Conservation (phyloP, 2,113 vertebrate genomes). For the Ramphastos sulfuratus region DNA sequence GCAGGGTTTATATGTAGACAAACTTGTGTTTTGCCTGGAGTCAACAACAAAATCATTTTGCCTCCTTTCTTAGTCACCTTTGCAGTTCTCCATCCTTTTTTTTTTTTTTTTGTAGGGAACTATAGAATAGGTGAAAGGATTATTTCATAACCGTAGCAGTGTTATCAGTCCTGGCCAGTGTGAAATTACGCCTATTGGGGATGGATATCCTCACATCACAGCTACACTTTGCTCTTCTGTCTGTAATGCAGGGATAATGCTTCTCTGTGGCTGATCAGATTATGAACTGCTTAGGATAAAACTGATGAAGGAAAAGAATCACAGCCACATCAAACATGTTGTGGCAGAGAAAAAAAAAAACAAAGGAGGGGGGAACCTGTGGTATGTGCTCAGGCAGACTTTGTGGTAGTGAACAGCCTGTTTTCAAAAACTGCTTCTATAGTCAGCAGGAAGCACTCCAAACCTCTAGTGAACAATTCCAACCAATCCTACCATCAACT, state of each 20-base stretch:
- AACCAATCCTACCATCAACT: background rate
- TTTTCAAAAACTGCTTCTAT: background rate
- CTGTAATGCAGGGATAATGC: background rate
- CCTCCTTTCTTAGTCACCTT: background rate
- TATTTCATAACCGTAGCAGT: background rate
- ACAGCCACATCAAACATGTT: rapidly evolving
- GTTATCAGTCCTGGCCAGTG: background rate
- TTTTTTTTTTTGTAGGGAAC: background rate
- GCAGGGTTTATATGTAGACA: background rate
- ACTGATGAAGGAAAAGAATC: background rate
- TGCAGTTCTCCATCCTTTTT: background rate
- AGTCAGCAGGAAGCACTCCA: background rate
- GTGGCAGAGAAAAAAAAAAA: background rate
- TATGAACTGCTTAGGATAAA: background rate
- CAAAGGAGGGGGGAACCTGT: background rate
- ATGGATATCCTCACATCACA: rapidly evolving
- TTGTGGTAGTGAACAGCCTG: background rate
- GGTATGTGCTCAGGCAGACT: background rate
- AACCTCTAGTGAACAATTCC: background rate
- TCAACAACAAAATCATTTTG: background rate
- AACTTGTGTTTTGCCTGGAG: background rate
- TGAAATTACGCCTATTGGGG: background rate
- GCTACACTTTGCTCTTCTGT: background rate
- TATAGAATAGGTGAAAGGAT: background rate
- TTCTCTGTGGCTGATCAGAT: background rate